phyloP scores from a whole-genome alignment of 2,113 vertebrate species.

The Zosterops pallidus region DNA sequence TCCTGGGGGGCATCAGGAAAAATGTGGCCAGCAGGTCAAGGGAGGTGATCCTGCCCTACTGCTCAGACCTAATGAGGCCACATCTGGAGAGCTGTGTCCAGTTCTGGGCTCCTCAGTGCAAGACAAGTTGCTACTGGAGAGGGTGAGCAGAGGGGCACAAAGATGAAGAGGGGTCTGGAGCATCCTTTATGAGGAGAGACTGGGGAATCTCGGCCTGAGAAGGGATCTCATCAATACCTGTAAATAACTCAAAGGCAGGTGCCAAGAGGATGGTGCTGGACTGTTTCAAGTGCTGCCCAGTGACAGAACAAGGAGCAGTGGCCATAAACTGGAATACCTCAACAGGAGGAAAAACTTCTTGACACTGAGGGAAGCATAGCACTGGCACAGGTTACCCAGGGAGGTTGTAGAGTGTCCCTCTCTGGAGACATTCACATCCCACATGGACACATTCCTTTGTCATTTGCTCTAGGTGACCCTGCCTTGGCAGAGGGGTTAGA shows the following conservation, averaged over 20 bases:
- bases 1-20: background rate
- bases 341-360: background rate
- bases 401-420: background rate
- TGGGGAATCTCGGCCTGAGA: background rate
- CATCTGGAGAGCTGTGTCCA: background rate
- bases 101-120: background rate
- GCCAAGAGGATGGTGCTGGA: background rate
- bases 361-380: background rate
- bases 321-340: background rate
- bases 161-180: background rate
- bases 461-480: background rate
- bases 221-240: background rate
- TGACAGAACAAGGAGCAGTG: background rate
- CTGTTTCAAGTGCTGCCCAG: background rate
- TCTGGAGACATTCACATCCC: background rate
- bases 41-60: background rate
- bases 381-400: background rate
- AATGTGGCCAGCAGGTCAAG: accelerated
- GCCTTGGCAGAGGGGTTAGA: background rate
- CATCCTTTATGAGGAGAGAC: background rate
- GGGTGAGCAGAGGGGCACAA: background rate
- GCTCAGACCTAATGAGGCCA: accelerated
- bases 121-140: background rate
- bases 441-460: background rate
- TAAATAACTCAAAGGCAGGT: background rate